A percentile compares a stretch with the other conserved stretches of the same genome.
Conservation (phyloP, 2,113 vertebrate genomes). For the Orcinus orca region DNA sequence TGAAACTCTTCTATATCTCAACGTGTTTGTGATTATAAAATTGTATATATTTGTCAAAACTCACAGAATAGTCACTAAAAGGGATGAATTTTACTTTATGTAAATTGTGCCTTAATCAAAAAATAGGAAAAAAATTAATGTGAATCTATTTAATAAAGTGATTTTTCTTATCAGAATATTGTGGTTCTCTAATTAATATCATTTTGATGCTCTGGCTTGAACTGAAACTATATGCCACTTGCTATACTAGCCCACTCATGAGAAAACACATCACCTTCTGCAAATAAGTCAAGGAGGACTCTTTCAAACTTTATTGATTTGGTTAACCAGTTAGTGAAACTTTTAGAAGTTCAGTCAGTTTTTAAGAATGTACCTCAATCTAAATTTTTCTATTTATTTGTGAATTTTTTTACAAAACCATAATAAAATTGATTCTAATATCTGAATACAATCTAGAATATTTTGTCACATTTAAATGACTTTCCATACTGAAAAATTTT, state of each 20-base stretch:
- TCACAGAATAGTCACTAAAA: not conserved
- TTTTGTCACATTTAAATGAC: not conserved
- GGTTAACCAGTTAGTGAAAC: not conserved
- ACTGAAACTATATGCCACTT: not conserved
- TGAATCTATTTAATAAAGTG: not conserved
- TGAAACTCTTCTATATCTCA: too few relatives aligned
- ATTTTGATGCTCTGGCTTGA: not conserved
- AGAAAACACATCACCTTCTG: not conserved
- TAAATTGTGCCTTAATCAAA: not conserved
- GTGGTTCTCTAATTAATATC: not conserved
- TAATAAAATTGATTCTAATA: not conserved
- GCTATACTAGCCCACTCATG: not conserved
- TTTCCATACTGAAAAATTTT: not conserved
- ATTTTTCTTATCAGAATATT: not conserved
- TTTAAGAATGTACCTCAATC: not conserved
- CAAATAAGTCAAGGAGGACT: not conserved
- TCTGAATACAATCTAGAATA: not conserved
- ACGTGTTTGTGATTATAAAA: not conserved
- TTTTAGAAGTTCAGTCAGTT: not conserved
- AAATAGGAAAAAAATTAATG: not conserved
- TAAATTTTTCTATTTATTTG: not conserved
- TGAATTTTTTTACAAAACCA: not conserved
- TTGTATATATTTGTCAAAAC: not conserved
- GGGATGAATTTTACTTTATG: not conserved
- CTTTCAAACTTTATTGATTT: not conserved